Evolutionary conservation across 92 coral and sea anemone genomes (phyloP).

Genomic region (Scolanthus callimorphus): DNA sequence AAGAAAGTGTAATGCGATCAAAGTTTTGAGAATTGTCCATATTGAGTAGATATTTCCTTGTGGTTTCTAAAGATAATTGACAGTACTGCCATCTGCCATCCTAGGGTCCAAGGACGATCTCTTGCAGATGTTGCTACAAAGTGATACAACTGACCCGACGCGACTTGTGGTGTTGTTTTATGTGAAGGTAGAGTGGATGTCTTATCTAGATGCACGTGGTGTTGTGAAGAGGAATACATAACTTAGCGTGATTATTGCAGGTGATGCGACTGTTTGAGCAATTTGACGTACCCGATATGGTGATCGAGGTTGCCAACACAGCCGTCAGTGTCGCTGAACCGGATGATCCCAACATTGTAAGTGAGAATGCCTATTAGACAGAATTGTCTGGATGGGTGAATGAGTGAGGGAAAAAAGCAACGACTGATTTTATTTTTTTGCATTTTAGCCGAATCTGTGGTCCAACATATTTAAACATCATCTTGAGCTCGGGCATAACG

Average conservation of each 20-base stretch:
- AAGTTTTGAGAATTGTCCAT: no score
- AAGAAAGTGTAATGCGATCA: no score
- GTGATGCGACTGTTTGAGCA: constrained; percentile 96
- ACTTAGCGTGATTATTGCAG: no score
- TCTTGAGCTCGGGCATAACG: constrained; percentile 86
- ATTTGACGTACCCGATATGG: constrained; percentile 89
- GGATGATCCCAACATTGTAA: constrained; percentile 82
- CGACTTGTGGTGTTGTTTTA: constrained; percentile 74
- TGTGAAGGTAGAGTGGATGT: constrained; percentile 61
- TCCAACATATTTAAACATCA: constrained; percentile 96
- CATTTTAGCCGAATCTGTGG: constrained; percentile 86
- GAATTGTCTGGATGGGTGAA: neutral
- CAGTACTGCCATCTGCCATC: no score
- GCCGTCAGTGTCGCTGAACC: constrained; percentile 80
- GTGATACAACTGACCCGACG: constrained; percentile 47
- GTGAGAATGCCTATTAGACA: constrained; percentile 2
- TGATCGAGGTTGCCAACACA: constrained; percentile 71
- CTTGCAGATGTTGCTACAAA: constrained; percentile 64
- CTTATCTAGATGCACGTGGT: neutral
- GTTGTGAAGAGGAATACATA: no score
- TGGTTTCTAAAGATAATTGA: no score
- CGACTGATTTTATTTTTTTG: neutral
- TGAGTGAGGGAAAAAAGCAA: neutral
- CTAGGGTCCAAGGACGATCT: constrained; percentile 38
- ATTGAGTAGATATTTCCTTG: no score